Percentiles rank a stretch among this genome's conserved stretches.
Evolutionary conservation across 2,113 vertebrate species (phyloP).

Genomic region (Alectura lathami): DNA sequence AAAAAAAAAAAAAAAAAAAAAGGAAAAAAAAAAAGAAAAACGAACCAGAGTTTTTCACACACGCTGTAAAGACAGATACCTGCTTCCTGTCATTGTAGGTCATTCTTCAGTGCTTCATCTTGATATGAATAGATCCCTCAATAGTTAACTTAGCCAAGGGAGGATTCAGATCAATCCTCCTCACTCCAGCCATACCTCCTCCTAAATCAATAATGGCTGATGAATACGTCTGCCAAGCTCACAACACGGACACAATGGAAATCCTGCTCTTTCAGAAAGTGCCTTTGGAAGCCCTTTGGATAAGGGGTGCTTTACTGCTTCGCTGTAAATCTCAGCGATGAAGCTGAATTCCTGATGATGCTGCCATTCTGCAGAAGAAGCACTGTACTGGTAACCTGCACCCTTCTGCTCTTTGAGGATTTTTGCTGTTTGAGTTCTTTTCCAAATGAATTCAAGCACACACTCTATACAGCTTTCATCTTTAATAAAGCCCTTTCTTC

Average conservation of each 20-base stretch:
- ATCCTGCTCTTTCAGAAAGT: conserved; percentile 20
- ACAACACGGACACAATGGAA: conserved; percentile 4
- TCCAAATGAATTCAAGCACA: background rate
- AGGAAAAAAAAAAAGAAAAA: background rate
- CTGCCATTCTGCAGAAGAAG: background rate
- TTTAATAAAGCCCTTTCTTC: background rate
- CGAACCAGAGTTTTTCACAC: background rate
- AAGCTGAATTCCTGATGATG: background rate
- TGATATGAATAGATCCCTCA: background rate
- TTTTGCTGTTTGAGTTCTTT: background rate
- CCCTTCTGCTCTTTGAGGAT: background rate
- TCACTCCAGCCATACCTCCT: background rate
- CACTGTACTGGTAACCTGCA: background rate
- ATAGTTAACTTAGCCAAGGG: conserved; percentile 26
- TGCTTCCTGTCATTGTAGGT: background rate
- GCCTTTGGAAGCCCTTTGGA: conserved; percentile 31
- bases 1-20: background rate
- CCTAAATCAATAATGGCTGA: conserved; percentile 52
- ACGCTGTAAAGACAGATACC: background rate
- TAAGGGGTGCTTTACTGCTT: background rate
- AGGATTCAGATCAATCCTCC: conserved; percentile 51
- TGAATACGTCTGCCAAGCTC: conserved; percentile 30
- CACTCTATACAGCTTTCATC: background rate
- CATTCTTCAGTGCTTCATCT: background rate
- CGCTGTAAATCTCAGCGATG: background rate